Percentiles rank a stretch among this genome's conserved stretches.
Conservation (phyloP, 2,113 vertebrate species). For the Festucalex cinctus region DNA sequence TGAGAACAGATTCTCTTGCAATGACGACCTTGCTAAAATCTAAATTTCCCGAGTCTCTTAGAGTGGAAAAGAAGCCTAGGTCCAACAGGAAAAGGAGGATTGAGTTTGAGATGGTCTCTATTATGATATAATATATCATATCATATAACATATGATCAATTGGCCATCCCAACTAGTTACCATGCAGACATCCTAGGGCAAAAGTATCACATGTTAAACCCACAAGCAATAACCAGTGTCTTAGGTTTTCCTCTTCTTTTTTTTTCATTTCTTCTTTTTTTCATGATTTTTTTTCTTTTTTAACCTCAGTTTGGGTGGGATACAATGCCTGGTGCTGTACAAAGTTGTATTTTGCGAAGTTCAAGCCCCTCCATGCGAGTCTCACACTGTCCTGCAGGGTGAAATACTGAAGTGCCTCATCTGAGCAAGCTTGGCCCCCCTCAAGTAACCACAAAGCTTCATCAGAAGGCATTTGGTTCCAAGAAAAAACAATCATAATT, state of each 20-base stretch:
- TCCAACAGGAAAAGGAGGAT: too few species aligned
- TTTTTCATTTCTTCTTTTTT: not conserved
- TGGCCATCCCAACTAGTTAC: not conserved
- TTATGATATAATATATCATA: not conserved
- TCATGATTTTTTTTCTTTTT: constrained; percentile 21
- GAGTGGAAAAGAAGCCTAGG: too few species aligned
- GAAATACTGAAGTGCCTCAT: constrained; percentile 75
- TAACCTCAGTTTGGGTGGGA: constrained; percentile 41
- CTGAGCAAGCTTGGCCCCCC: constrained; percentile 51
- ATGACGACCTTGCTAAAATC: too few species aligned
- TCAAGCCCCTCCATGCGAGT: constrained; percentile 46
- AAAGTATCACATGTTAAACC: not conserved
- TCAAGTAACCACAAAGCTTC: constrained; percentile 36
- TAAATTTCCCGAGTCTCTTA: too few species aligned
- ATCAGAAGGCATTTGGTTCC: constrained; percentile 46
- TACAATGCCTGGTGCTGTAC: constrained; percentile 67
- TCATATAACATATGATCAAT: not conserved
- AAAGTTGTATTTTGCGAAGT: constrained; percentile 48
- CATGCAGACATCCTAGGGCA: not conserved
- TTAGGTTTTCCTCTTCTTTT: not conserved
- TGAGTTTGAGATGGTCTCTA: too few species aligned
- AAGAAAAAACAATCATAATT: constrained; percentile 12
- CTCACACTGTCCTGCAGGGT: constrained; percentile 62
- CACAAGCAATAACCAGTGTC: constrained; percentile 28
- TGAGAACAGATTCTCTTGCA: too few species aligned